Conservation (phyloP, 2,113 vertebrate species). For the Xenus cinereus region DNA sequence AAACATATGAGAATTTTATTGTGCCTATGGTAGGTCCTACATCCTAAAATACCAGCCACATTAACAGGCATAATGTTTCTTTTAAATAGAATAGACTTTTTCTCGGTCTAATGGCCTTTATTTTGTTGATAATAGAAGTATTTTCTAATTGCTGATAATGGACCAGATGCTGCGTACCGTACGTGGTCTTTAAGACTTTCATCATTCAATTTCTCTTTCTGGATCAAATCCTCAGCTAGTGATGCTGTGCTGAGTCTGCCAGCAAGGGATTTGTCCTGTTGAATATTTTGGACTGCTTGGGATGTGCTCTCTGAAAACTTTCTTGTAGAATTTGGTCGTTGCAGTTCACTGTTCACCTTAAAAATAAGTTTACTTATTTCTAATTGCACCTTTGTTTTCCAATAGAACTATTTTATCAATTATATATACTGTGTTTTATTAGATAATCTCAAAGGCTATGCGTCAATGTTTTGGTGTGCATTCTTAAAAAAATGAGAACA, state of each 20-base stretch:
- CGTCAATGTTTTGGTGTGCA: neutral
- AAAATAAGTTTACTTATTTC: neutral
- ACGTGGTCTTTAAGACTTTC: neutral
- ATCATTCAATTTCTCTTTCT: neutral
- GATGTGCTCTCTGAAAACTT: neutral
- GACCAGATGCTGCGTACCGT: neutral
- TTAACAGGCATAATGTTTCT: slow-evolving; percentile 36
- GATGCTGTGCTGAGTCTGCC: neutral
- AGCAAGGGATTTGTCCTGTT: neutral
- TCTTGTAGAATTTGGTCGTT: neutral
- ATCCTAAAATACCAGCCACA: slow-evolving; percentile 20
- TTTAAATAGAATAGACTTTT: slow-evolving; percentile 29
- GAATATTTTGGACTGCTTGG: neutral
- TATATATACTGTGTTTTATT: neutral
- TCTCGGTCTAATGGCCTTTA: slow-evolving; percentile 7
- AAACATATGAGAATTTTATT: slow-evolving; percentile 81
- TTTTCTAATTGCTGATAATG: slow-evolving; percentile 11
- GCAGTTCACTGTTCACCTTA: neutral
- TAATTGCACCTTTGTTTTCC: neutral
- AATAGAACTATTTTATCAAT: neutral
- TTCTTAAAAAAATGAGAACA: neutral
- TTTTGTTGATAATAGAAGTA: slow-evolving; percentile 29
- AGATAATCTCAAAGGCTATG: neutral
- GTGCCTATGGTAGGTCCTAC: slow-evolving; percentile 50
- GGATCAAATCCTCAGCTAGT: neutral